These are phyloP conservation scores for Drosophila nigromelanica DNA, from an alignment of 1,140 invertebrate genomes.

Conservation along the genomic window DNA sequence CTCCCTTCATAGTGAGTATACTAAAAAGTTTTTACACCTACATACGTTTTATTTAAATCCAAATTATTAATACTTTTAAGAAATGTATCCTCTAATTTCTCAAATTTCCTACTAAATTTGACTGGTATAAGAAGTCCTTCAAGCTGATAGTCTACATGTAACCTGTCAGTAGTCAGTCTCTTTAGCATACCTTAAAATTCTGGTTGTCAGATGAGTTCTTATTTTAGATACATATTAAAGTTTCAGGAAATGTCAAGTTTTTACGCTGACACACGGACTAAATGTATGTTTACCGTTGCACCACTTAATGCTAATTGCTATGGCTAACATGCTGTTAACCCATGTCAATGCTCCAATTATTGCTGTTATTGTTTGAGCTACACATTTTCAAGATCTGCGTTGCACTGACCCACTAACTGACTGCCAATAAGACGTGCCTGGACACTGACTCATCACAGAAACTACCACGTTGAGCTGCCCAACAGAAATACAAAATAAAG, in stretches of 20 bases:
- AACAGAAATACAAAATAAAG: neutral
- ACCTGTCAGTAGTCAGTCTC: no score
- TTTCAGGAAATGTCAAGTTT: neutral
- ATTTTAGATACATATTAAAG: neutral
- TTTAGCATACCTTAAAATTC: no score
- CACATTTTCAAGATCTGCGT: constrained; percentile 27
- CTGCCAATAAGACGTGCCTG: constrained; percentile 3
- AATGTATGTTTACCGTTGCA: constrained; percentile 24
- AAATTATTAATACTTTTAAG: no score
- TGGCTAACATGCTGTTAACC: constrained; percentile 17
- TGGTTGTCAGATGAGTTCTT: no score
- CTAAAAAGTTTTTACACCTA: no score
- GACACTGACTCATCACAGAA: constrained; percentile 18
- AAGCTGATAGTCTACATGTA: no score
- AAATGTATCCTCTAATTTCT: no score
- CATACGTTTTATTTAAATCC: no score
- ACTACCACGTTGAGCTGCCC: no score
- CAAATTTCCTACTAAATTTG: no score
- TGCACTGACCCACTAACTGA: constrained; percentile 56
- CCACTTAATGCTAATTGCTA: constrained; percentile 23
- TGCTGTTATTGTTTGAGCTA: neutral
- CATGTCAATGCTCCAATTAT: constrained; percentile 26
- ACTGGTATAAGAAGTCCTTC: no score
- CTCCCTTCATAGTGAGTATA: no score
- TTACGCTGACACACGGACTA: neutral